These are phyloP conservation scores for Agrochola circellaris DNA, from an alignment of 2,888 invertebrate species.

Conservation along the genomic window DNA sequence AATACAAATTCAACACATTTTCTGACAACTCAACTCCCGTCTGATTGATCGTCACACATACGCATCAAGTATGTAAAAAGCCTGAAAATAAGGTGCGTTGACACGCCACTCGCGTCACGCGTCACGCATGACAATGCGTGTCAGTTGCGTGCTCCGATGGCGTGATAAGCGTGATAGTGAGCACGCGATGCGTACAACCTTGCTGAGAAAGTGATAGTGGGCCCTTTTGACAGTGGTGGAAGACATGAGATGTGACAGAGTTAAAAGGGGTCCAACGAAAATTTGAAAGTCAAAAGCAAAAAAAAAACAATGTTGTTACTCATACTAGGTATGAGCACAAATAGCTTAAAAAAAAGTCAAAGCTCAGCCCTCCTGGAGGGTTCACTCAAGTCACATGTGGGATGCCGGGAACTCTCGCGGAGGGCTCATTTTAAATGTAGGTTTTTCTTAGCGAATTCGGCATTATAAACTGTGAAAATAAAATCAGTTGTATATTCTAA, in stretches of 20 bases:
- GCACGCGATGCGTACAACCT: constrained; percentile 56
- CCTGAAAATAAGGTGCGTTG: constrained; percentile 70
- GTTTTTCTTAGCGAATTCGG: too few species aligned
- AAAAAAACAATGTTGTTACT: neutral
- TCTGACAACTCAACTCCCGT: constrained; percentile 61
- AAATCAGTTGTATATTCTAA: too few species aligned
- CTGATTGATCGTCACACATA: constrained; percentile 65
- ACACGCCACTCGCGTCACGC: constrained; percentile 72
- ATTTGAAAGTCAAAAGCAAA: neutral
- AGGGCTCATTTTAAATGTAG: too few species aligned
- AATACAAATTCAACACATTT: neutral
- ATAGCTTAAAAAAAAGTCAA: neutral
- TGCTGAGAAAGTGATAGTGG: constrained; percentile 60
- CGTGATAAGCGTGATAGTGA: constrained; percentile 65
- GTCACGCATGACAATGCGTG: constrained; percentile 66
- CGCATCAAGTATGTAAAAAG: constrained; percentile 66
- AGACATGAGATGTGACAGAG: neutral
- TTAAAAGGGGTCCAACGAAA: neutral
- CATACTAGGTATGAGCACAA: neutral
- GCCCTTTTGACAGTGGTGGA: constrained; percentile 40
- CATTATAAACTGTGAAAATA: too few species aligned
- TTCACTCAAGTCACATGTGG: too few species aligned
- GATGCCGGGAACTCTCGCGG: too few species aligned
- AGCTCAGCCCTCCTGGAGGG: neutral
- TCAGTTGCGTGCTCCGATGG: constrained; percentile 67